phyloP scores from a whole-genome alignment of 1,140 invertebrate genomes.

The Vanessa atalanta region DNA sequence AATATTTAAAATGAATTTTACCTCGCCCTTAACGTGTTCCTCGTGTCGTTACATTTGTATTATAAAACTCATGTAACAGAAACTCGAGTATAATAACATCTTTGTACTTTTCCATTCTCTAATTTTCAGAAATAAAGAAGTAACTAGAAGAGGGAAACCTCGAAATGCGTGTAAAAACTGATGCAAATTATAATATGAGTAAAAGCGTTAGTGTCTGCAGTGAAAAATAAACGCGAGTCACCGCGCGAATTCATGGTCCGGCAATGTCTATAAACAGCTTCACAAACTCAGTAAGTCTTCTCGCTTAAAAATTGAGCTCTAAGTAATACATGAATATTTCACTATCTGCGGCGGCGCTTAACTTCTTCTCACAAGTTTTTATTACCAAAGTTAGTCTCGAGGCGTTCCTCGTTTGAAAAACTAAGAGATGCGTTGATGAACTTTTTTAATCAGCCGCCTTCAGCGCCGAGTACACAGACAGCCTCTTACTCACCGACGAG shows the following conservation, averaged over 20 bases:
- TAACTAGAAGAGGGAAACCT: no score
- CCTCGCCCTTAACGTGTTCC: not conserved
- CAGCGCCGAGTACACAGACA: not conserved
- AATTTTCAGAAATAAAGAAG: no score
- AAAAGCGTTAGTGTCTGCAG: no score
- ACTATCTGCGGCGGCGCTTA: conserved; percentile 29
- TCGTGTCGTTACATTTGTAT: not conserved
- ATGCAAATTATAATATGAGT: no score
- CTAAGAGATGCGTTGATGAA: conserved; percentile 40
- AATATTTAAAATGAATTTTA: conserved; percentile 17
- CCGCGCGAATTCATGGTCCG: not conserved
- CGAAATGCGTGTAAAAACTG: no score
- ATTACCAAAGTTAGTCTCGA: conserved; percentile 40
- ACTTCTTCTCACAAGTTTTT: conserved; percentile 39
- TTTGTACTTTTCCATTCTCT: no score
- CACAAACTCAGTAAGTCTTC: conserved; percentile 10
- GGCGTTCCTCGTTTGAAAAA: conserved; percentile 26
- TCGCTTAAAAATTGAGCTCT: conserved; percentile 28
- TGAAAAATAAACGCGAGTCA: not conserved
- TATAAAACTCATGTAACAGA: no score
- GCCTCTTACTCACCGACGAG: conserved; percentile 3
- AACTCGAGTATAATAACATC: no score
- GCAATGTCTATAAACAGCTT: conserved; percentile 6
- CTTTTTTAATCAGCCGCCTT: conserved; percentile 41
- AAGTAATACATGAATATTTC: conserved; percentile 41